Evolutionary conservation across 2,113 vertebrate genomes (phyloP).

Genomic region (Nothobranchius furzeri): DNA sequence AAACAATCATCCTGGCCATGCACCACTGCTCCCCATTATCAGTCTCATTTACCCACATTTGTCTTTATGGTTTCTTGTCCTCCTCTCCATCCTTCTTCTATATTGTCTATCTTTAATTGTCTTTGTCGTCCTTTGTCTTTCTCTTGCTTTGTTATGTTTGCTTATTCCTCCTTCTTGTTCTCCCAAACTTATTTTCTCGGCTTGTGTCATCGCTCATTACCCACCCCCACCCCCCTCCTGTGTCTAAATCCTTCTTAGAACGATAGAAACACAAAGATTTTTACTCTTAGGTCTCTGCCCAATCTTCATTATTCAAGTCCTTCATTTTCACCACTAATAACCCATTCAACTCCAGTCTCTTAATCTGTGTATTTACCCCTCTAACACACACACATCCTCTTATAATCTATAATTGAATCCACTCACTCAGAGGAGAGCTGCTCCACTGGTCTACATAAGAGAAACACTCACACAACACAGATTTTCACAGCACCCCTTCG

Average conservation of each 20-base stretch:
- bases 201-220: slow-evolving; percentile 10
- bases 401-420: slow-evolving; percentile 81
- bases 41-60: slow-evolving; percentile 69
- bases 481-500: background rate
- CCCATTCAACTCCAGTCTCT: slow-evolving; percentile 62
- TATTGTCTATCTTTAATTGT: slow-evolving; percentile 55
- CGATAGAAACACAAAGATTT: background rate
- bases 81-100: slow-evolving; percentile 22
- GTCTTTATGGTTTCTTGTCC: slow-evolving; percentile 46
- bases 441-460: slow-evolving; percentile 23
- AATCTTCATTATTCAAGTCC: slow-evolving; percentile 65
- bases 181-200: background rate
- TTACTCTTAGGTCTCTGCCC: slow-evolving; percentile 38
- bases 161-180: slow-evolving; percentile 2
- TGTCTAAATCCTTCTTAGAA: slow-evolving; percentile 10
- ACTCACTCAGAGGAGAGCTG: slow-evolving; percentile 56
- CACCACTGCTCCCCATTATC: slow-evolving; percentile 68
- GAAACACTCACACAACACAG: background rate
- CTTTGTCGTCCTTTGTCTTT: slow-evolving; percentile 46
- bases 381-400: slow-evolving; percentile 17
- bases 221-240: slow-evolving; percentile 2
- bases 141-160: slow-evolving; percentile 23
- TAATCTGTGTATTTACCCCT: slow-evolving; percentile 58
- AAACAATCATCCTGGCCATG: slow-evolving; percentile 62
- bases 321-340: slow-evolving; percentile 69